phyloP scores from a whole-genome alignment of 1,140 invertebrate genomes.

The Heliconius nattereri region DNA sequence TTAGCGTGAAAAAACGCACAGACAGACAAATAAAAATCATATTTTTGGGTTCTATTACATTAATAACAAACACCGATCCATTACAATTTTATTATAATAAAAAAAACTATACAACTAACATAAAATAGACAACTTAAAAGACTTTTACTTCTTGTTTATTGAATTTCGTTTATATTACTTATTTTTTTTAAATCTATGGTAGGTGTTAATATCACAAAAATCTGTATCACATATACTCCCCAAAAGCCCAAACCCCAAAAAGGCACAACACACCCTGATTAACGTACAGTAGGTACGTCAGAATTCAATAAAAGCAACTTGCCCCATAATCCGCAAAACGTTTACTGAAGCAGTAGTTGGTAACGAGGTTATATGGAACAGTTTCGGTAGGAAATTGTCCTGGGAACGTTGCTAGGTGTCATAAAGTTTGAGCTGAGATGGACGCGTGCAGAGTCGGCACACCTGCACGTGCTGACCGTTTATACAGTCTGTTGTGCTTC shows the following conservation, averaged over 20 bases:
- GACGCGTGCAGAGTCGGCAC: slow-evolving; percentile 60
- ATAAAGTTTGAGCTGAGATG: slow-evolving; percentile 67
- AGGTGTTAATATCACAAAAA: not conserved
- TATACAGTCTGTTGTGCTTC: slow-evolving; percentile 45
- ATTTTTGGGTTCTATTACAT: too few relatives aligned
- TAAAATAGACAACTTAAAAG: not conserved
- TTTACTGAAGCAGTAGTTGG: slow-evolving; percentile 55
- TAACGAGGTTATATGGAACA: slow-evolving; percentile 70
- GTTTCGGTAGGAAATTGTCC: slow-evolving; percentile 65
- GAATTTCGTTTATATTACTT: not conserved
- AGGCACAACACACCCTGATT: slow-evolving; percentile 10
- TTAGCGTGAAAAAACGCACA: too few relatives aligned
- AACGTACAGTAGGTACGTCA: slow-evolving; percentile 29
- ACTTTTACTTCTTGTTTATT: not conserved
- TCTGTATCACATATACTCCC: not conserved
- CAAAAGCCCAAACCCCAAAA: not conserved
- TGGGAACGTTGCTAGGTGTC: slow-evolving; percentile 61
- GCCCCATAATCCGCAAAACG: slow-evolving; percentile 59
- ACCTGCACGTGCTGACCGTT: slow-evolving; percentile 50
- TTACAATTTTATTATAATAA: too few relatives aligned
- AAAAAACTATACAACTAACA: too few relatives aligned
- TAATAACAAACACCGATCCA: too few relatives aligned
- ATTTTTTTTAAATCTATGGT: not conserved
- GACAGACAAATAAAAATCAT: too few relatives aligned
- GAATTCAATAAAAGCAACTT: slow-evolving; percentile 67